Conservation (phyloP, 2,113 vertebrate genomes). For the Poecile atricapillus region DNA sequence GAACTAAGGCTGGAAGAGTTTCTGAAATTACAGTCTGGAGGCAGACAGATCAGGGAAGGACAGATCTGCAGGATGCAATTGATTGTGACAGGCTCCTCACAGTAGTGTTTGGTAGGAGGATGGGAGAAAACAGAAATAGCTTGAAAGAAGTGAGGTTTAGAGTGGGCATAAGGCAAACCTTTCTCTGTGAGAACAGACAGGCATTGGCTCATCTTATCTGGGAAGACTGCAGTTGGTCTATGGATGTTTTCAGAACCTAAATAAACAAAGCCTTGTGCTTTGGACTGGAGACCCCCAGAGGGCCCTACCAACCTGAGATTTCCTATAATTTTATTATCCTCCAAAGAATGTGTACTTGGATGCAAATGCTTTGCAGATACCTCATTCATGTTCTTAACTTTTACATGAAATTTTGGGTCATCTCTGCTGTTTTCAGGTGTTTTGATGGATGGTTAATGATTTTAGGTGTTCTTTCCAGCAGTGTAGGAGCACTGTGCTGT, state of each 20-base stretch:
- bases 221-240: background rate
- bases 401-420: background rate
- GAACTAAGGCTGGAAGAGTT: background rate
- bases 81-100: background rate
- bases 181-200: background rate
- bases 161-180: background rate
- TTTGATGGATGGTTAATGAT: background rate
- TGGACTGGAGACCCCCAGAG: background rate
- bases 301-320: background rate
- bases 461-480: background rate
- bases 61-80: background rate
- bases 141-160: background rate
- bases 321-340: background rate
- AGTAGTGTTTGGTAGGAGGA: background rate
- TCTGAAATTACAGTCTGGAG: background rate
- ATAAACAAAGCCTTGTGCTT: background rate
- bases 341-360: background rate
- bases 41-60: rapidly evolving
- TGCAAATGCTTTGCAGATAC: background rate
- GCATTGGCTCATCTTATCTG: background rate
- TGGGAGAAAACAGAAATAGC: background rate
- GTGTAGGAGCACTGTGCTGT: background rate
- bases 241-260: background rate
- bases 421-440: background rate
- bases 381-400: background rate